Base-by-base conservation (phyloP, 2,888 invertebrate genomes). In the Sylvicola fuscatus region DNA sequence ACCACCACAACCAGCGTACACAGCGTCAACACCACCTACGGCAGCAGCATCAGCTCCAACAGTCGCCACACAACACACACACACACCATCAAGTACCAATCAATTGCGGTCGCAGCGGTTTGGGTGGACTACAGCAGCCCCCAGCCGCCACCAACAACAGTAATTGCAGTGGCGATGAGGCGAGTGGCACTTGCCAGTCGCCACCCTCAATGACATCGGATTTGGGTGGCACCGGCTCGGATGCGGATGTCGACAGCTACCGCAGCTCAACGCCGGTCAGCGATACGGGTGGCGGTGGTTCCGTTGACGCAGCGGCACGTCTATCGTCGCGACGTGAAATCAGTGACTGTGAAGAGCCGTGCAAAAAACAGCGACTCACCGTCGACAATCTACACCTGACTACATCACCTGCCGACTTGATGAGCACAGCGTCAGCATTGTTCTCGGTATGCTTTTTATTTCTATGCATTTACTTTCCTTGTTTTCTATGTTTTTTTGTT, bases 351-450 rank as follows among this genome's bases (percentile, higher is more conserved):
- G 38, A 38, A 27, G 37, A 34, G 30, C 37, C 37, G n/a, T 38
- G 32, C 21, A 39, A 34, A 27, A 37, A 36, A 35, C 35, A 36
- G 36, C 46, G 57, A 43, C 47, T 21, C 8, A 21, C 21, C 21
- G 8, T 4, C 8, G 21, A 21, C 8, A 8, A 4, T 4, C 8
- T 21, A 8, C 21, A 21, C 8, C 8, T 21, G 21, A 21, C 8
- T 4, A n/a, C n/a, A n/a, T n/a, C n/a, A n/a, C 8, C 21, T 4
- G 21, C 21, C 5, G 21, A 21, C 8, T 21, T 21, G 21, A 6
- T 21, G 21, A 21, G 21, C 21, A n/a, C n/a, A n/a, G n/a, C n/a
- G n/a, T n/a, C 21, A 21, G 21, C 21, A 21, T 8, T 21, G 21
- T 21, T 21, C 8, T 21, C 21, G 21, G 21, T 21, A 21, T n/a